Base-by-base conservation (phyloP, 2,113 vertebrate genomes). In the Eublepharis macularius region DNA sequence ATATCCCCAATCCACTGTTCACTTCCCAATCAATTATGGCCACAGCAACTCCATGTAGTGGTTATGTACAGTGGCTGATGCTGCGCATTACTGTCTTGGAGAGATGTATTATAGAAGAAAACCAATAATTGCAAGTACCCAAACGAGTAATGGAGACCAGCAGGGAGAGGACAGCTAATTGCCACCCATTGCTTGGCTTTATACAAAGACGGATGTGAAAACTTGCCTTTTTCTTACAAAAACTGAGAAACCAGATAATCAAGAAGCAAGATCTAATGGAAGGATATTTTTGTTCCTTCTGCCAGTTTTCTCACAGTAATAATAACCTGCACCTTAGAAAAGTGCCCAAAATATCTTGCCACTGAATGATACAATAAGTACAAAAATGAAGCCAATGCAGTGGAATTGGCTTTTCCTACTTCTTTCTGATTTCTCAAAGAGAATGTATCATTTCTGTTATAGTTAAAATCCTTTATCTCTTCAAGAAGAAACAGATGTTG, bases 211-310 rank as follows among this genome's bases (percentile, higher is more conserved):
- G 24, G 29, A 54, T 6, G 1, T 17, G 81, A 78, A 60, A 80
- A 60, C 26, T n/a, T 21, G 24, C 57, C 75, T 80, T 29, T 26
- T 60, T 34, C 24, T 16, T 63, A 57, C 1, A 65, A 82, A 69
- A 69, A 74, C 0, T 1, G 65, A 83, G 60, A 63, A 69, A 21
- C 26, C 5, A 32, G 74, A 60, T 39, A 19, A 49, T 39, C 13
- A 75, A 86, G 68, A 68, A 63, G 39, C 43, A 79, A 81, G 70
- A 60, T 78, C 89, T 76, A 26, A 85, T 72, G 32, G 83, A 29
- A 49, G 63, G 21, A 43, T 76, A 2, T 78, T 49, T 51, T 84
- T 75, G 6, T 29, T 73, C n/a, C 17, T 81, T 80, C n/a, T 79
- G 29, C 7, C 47, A 39, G 34, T 72, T 79, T 57, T 49, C 69